A percentile compares a stretch with the other conserved stretches of the same genome.
Conservation (phyloP, 2,113 vertebrate genomes). For the Oryzias melastigma region DNA sequence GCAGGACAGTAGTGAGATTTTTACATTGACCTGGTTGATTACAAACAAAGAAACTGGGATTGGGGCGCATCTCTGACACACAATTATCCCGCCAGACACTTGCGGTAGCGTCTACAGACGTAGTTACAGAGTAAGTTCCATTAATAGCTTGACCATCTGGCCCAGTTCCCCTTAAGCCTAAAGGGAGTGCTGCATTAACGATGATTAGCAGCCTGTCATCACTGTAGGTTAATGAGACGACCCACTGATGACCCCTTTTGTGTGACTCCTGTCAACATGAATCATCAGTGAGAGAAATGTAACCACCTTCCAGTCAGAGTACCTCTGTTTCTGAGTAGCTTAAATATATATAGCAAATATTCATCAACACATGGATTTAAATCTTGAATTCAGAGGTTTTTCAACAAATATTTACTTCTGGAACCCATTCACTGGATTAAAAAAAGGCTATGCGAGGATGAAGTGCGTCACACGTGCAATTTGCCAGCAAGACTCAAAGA, state of each 20-base stretch:
- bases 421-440: not conserved
- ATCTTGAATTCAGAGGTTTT: too few relatives aligned
- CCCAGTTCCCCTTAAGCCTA: conserved; percentile 30
- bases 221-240: conserved; percentile 7
- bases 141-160: conserved; percentile 49
- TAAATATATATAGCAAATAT: not conserved
- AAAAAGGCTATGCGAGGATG: not conserved
- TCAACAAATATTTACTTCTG: too few relatives aligned
- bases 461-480: not conserved
- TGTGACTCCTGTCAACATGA: not conserved
- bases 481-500: too few relatives aligned
- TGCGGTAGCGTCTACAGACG: conserved; percentile 10
- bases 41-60: conserved; percentile 5
- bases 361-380: too few relatives aligned
- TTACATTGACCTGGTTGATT: conserved; percentile 1
- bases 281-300: not conserved
- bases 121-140: not conserved
- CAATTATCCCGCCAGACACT: not conserved
- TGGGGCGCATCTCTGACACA: conserved; percentile 7
- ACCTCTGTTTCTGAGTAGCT: not conserved
- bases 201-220: conserved; percentile 44
- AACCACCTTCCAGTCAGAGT: not conserved
- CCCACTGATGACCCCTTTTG: conserved; percentile 7
- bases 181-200: conserved; percentile 24
- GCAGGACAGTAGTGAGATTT: not conserved